phyloP scores from a whole-genome alignment of 2,888 invertebrate genomes.

The Lasioglossum leucozonium region DNA sequence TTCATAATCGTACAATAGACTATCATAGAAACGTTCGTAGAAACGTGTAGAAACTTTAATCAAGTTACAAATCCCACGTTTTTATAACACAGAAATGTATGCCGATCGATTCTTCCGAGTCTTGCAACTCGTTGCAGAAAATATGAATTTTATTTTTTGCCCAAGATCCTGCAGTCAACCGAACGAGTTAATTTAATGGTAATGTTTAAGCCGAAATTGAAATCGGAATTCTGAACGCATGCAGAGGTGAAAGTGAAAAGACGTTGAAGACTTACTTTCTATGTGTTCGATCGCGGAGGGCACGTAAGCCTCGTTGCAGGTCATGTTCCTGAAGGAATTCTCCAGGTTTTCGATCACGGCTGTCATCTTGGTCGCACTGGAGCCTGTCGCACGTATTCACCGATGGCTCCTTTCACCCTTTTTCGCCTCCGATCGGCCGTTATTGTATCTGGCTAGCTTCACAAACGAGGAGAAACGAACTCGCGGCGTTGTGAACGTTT shows the following conservation, averaged over 20 bases:
- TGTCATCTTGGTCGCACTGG: constrained; percentile 21
- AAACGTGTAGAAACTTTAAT: background rate
- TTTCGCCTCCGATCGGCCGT: background rate
- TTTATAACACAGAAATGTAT: no score
- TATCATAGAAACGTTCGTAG: background rate
- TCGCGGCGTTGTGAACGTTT: constrained; percentile 36
- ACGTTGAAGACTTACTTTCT: constrained; percentile 78
- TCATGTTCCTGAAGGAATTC: constrained; percentile 72
- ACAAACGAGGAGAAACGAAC: constrained; percentile 46
- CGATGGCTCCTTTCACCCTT: background rate
- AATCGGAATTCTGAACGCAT: background rate
- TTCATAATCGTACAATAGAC: no score
- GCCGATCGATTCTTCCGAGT: no score
- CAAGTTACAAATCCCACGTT: no score
- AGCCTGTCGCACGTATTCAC: background rate
- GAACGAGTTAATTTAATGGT: background rate
- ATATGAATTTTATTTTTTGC: no score
- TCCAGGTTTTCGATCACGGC: constrained; percentile 18
- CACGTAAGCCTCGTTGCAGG: constrained; percentile 76
- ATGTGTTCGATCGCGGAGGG: constrained; percentile 78
- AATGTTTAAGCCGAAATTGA: no score
- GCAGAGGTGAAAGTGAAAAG: background rate
- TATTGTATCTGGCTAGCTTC: constrained; percentile 11
- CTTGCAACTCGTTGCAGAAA: no score
- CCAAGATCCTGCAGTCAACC: background rate